phyloP scores from a whole-genome alignment of 2,888 invertebrate species.

The Agrochola lota region DNA sequence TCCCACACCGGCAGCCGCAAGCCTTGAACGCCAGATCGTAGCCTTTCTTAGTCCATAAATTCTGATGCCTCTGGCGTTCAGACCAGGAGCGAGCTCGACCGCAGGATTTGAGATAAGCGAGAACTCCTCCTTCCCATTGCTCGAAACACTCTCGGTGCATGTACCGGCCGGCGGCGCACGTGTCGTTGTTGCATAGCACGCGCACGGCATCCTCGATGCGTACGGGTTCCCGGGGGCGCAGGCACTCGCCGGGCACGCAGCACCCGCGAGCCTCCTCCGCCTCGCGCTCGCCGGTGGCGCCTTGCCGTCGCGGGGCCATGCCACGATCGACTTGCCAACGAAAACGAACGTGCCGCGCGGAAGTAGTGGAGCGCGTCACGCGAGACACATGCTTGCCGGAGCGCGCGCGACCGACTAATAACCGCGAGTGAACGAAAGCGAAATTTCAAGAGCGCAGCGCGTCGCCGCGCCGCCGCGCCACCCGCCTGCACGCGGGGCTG shows the following conservation, averaged over 20 bases:
- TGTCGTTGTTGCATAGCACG: constrained; percentile 98
- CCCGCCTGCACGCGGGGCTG: constrained; percentile 85
- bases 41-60: constrained; percentile 99
- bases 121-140: constrained; percentile 97
- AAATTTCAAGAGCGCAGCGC: constrained; percentile 93
- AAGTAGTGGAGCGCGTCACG: constrained; percentile 87
- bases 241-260: constrained; percentile 96
- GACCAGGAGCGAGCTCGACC: constrained; percentile 98
- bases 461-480: constrained; percentile 83
- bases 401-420: constrained; percentile 91
- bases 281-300: constrained; percentile 87
- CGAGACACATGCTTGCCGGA: constrained; percentile 91
- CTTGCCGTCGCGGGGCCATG: constrained; percentile 89
- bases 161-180: constrained; percentile 96
- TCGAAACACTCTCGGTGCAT: constrained; percentile 99
- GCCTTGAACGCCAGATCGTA: constrained; percentile 99
- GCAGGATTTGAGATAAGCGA: constrained; percentile 97
- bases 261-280: constrained; percentile 92
- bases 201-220: constrained; percentile 94
- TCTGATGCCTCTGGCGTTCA: constrained; percentile 97
- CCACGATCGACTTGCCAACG: constrained; percentile 81
- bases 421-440: constrained; percentile 92
- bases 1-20: constrained; percentile 97
- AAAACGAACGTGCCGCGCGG: constrained; percentile 85
- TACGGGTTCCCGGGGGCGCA: constrained; percentile 92